Evolutionary conservation across 2,113 vertebrate genomes (phyloP).

Genomic region (Elanoides forficatus): DNA sequence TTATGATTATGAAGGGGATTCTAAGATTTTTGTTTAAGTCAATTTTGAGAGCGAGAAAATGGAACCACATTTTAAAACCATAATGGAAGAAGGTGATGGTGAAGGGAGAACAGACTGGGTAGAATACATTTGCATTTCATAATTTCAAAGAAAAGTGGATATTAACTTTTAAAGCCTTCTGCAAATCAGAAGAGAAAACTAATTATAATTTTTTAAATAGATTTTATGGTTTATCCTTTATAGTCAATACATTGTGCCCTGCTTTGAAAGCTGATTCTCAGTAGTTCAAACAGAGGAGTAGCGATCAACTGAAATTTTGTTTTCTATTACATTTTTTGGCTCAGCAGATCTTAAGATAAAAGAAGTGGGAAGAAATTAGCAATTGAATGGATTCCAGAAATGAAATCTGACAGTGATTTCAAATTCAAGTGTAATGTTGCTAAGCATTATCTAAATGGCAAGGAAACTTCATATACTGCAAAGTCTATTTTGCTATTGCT

Average conservation of each 20-base stretch:
- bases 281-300: not conserved
- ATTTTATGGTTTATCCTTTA: not conserved
- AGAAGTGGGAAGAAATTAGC: not conserved
- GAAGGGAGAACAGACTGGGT: not conserved
- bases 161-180: not conserved
- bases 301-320: not conserved
- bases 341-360: not conserved
- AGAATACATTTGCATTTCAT: not conserved
- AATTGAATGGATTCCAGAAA: not conserved
- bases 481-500: not conserved
- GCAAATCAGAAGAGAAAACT: not conserved
- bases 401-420: not conserved
- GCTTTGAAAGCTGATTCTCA: not conserved
- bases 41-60: not conserved
- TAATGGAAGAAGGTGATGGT: not conserved
- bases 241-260: not conserved
- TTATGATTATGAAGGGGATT: not conserved
- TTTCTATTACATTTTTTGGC: not conserved
- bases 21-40: not conserved
- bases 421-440: not conserved
- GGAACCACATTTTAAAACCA: not conserved
- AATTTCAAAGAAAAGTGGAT: not conserved
- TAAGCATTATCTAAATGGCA: not conserved
- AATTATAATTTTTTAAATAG: not conserved
- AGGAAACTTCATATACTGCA: not conserved